A percentile compares a stretch with the other conserved stretches of the same genome.
These are phyloP conservation scores for Charanyca ferruginea DNA, from an alignment of 2,888 invertebrate genomes.

Conservation along the genomic window DNA sequence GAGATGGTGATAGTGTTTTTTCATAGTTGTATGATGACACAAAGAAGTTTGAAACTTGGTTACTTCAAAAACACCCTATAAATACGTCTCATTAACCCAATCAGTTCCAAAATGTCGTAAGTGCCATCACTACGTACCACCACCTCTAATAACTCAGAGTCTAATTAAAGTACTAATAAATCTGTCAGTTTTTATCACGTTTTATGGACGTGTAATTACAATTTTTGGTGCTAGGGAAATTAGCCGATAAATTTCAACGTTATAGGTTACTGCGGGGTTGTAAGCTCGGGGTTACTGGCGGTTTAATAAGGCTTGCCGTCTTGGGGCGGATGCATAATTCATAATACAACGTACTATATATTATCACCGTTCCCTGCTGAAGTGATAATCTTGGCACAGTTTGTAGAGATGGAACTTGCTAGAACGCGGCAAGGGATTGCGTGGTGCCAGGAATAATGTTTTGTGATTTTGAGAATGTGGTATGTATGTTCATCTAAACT, in stretches of 20 bases:
- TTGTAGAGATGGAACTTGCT: constrained; percentile 1
- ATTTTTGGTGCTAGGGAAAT: constrained; percentile 62
- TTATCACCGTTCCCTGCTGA: constrained; percentile 38
- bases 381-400: constrained; percentile 50
- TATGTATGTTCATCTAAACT: neutral
- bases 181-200: constrained; percentile 55
- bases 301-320: constrained; percentile 59
- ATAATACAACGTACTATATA: constrained; percentile 55
- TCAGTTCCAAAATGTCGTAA: constrained; percentile 1
- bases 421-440: constrained; percentile 2
- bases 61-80: neutral
- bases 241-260: constrained; percentile 64
- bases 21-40: neutral
- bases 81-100: neutral
- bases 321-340: constrained; percentile 62
- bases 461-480: neutral
- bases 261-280: constrained; percentile 52
- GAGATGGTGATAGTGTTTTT: no score
- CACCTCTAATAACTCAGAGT: constrained; percentile 25
- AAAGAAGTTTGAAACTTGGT: neutral
- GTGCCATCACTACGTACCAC: neutral
- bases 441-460: neutral
- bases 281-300: constrained; percentile 46
- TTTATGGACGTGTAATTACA: constrained; percentile 57
- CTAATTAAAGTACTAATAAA: constrained; percentile 59